Percentiles rank a stretch among this genome's conserved stretches.
phyloP scores from a whole-genome alignment of 92 coral and sea anemone species.

The Parazoanthus atlanticus region DNA sequence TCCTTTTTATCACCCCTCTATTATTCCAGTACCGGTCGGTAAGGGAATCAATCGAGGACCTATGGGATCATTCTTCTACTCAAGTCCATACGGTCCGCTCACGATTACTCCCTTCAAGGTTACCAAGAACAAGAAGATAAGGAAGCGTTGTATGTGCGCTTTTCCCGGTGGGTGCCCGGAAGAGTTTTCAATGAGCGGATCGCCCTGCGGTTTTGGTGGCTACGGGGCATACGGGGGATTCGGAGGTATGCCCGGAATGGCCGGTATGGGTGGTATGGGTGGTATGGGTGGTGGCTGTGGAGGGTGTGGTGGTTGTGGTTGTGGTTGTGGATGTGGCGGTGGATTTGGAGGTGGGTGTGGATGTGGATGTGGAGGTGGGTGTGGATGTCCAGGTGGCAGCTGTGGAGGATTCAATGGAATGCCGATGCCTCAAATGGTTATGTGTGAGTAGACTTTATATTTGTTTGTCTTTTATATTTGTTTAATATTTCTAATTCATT shows the following conservation, averaged over 20 bases:
- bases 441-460: constrained; percentile 2
- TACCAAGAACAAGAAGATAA: not conserved
- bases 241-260: constrained; percentile 4
- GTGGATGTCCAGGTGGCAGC: constrained; percentile 2
- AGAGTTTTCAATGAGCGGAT: constrained; percentile 4
- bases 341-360: constrained; percentile 10
- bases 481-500: too few species aligned
- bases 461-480: too few species aligned
- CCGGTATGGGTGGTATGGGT: not conserved
- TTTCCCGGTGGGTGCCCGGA: constrained; percentile 31
- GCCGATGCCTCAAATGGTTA: constrained; percentile 19
- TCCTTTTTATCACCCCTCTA: not conserved
- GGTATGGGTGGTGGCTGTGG: not conserved
- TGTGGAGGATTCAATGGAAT: constrained; percentile 31
- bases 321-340: constrained; percentile 3
- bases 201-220: constrained; percentile 10
- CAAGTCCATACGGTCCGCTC: constrained; percentile 30
- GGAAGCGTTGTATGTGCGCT: constrained; percentile 32
- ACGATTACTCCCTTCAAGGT: constrained; percentile 31
- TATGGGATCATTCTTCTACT: constrained; percentile 14
- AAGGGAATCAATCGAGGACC: not conserved
- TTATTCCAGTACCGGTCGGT: constrained; percentile 35
- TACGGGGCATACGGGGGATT: not conserved
- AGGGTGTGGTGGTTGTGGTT: not conserved
- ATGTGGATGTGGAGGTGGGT: constrained; percentile 6